Percentiles rank a stretch among this genome's conserved stretches.
These are phyloP conservation scores for Paraescarpia echinospica DNA, from an alignment of 1,140 invertebrate species.

Conservation along the genomic window DNA sequence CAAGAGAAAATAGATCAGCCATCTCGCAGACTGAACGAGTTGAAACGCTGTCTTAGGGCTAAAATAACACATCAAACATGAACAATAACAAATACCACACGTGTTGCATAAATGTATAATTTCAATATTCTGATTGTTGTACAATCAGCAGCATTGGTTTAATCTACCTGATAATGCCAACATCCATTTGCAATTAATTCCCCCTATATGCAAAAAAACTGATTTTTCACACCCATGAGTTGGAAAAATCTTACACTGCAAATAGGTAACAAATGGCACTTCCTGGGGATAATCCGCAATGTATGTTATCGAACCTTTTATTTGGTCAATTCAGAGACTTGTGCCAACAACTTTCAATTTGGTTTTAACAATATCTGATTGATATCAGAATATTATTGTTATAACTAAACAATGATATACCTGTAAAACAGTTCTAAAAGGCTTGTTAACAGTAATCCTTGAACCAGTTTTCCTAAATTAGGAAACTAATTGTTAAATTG, in stretches of 20 bases:
- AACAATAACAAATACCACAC: background rate
- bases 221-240: background rate
- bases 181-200: background rate
- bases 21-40: background rate
- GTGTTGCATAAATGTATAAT: background rate
- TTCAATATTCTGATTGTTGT: background rate
- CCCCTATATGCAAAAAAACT: background rate
- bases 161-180: background rate
- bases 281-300: background rate
- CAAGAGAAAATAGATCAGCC: background rate
- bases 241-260: background rate
- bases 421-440: background rate
- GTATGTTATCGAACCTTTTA: background rate
- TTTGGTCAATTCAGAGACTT: background rate
- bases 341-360: too few relatives aligned
- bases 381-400: too few relatives aligned
- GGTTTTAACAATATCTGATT: too few relatives aligned
- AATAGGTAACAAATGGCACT: background rate
- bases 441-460: too few relatives aligned
- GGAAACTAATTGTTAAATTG: too few relatives aligned
- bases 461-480: too few relatives aligned
- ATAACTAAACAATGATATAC: background rate
- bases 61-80: background rate
- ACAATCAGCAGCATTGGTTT: background rate
- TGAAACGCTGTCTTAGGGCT: background rate